These are phyloP conservation scores for Apogon hyalosoma DNA, from an alignment of 2,797 vertebrate species.

Conservation along the genomic window DNA sequence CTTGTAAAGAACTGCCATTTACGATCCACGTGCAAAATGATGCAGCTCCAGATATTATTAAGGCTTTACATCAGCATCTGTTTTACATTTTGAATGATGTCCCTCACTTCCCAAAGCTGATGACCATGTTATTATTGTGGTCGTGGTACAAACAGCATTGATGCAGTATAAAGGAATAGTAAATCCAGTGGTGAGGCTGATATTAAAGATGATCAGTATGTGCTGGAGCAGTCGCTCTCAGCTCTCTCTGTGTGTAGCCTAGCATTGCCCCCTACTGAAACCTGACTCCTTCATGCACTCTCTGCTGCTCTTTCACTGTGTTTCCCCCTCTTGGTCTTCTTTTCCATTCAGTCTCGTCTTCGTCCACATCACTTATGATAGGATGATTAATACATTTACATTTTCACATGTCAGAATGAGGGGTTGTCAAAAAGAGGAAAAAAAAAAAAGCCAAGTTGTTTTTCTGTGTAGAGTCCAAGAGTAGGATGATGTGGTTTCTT, in stretches of 20 bases:
- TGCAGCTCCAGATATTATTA: neutral
- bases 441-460: neutral
- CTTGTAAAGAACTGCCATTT: neutral
- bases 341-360: constrained; percentile 10
- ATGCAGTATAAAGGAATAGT: constrained; percentile 8
- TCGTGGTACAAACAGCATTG: constrained; percentile 7
- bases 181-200: neutral
- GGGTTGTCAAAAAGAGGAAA: neutral
- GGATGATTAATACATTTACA: constrained; percentile 33
- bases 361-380: constrained; percentile 6
- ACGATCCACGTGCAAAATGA: neutral
- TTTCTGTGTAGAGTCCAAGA: constrained; percentile 12
- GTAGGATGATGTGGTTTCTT: constrained; percentile 9
- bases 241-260: constrained; percentile 71
- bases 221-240: constrained; percentile 43
- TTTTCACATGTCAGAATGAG: constrained; percentile 5
- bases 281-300: constrained; percentile 65
- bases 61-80: neutral
- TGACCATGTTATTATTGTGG: constrained; percentile 17
- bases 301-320: constrained; percentile 16
- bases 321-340: neutral
- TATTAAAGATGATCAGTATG: constrained; percentile 46
- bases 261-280: constrained; percentile 87
- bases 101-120: neutral
- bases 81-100: neutral